phyloP scores from a whole-genome alignment of 1,140 invertebrate species.

The Cherax quadricarinatus region DNA sequence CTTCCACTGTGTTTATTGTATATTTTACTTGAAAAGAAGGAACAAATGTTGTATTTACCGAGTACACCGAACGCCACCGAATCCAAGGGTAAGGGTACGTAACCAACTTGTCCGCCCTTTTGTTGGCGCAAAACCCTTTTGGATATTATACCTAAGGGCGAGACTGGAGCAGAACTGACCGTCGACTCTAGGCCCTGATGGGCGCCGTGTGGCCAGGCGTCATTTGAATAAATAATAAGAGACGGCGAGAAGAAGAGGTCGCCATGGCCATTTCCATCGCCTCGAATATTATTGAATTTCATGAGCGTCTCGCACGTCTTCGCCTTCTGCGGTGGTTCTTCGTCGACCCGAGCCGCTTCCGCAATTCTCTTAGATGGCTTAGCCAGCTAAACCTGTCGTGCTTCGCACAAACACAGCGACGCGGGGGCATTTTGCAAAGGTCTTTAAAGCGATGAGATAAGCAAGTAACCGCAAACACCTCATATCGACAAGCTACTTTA shows the following conservation, averaged over 20 bases:
- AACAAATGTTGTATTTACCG: constrained; percentile 51
- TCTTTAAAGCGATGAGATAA: too few relatives aligned
- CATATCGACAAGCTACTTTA: too few relatives aligned
- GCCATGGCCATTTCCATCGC: constrained; percentile 37
- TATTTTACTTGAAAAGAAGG: constrained; percentile 40
- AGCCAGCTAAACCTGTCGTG: too few relatives aligned
- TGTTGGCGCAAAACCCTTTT: not conserved
- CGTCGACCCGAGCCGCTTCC: not conserved
- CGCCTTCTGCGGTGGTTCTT: not conserved
- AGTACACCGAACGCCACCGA: constrained; percentile 40
- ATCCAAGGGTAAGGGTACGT: not conserved
- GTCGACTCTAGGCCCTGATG: not conserved
- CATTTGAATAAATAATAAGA: constrained; percentile 56
- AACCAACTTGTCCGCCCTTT: not conserved
- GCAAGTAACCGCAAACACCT: too few relatives aligned
- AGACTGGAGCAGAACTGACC: not conserved
- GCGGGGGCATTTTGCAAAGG: too few relatives aligned
- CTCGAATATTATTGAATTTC: constrained; percentile 39
- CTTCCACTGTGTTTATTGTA: constrained; percentile 33
- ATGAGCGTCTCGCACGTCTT: not conserved
- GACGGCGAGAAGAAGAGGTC: constrained; percentile 38
- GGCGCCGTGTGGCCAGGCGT: constrained; percentile 26
- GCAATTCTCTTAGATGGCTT: too few relatives aligned
- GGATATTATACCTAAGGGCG: not conserved
- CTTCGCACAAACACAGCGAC: too few relatives aligned